Evolutionary conservation across 30 jellyfish, hydroid and myxozoan species (phyloP).

Genomic region (Aurelia sp.): DNA sequence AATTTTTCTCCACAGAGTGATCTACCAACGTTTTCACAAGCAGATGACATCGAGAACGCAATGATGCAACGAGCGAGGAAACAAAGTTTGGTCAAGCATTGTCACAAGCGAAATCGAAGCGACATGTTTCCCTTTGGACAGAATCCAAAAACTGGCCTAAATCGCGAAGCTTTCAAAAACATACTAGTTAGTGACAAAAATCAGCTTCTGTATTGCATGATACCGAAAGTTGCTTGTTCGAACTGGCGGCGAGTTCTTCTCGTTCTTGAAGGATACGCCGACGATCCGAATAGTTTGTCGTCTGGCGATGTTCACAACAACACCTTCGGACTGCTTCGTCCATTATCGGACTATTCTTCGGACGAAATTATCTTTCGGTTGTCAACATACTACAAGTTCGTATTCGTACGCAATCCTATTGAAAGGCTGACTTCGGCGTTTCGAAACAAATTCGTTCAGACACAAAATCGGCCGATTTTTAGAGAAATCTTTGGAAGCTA

Average conservation of each 20-base stretch:
- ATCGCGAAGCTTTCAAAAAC: conserved; percentile 85
- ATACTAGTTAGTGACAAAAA: conserved; percentile 96
- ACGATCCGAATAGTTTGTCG: conserved; percentile 72
- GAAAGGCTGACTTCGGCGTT: conserved; percentile 94
- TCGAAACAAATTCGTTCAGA: conserved; percentile 85
- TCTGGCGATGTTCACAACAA: conserved; percentile 92
- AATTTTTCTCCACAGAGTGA: conserved; percentile 50
- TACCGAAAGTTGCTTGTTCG: conserved; percentile 98
- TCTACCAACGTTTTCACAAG: conserved; percentile 58
- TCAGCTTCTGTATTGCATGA: conserved; percentile 95
- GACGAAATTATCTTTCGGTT: conserved; percentile 92
- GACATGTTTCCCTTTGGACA: conserved; percentile 88
- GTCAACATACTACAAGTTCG: conserved; percentile 93
- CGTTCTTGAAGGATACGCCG: conserved; percentile 85
- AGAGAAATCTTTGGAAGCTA: conserved; percentile 77
- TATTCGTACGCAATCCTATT: conserved; percentile 94
- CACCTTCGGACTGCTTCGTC: conserved; percentile 88
- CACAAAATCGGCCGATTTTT: conserved; percentile 58
- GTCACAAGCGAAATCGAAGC: conserved; percentile 83
- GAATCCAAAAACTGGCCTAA: conserved; percentile 75
- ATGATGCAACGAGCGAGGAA: conserved; percentile 90
- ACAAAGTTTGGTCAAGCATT: conserved; percentile 72
- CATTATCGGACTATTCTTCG: conserved; percentile 91
- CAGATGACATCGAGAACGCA: conserved; percentile 90
- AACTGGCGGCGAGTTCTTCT: conserved; percentile 97